These are phyloP conservation scores for Corythaixoides concolor DNA, from an alignment of 2,113 vertebrate genomes.

Conservation along the genomic window DNA sequence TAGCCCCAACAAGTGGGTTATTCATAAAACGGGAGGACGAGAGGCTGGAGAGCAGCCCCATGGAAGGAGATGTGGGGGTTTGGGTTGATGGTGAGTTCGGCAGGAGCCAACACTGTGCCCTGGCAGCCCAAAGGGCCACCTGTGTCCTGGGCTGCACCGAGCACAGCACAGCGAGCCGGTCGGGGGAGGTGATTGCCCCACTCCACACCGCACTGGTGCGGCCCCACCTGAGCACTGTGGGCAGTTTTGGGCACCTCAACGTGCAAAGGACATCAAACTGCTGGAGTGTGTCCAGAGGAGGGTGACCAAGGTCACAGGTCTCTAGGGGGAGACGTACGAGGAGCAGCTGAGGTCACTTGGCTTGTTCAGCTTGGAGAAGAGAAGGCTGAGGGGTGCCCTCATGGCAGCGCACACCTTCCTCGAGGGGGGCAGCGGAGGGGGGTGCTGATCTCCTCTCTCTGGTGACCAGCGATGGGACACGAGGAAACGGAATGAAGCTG, in stretches of 20 bases:
- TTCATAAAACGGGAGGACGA: fast-evolving
- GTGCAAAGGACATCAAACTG: neutral
- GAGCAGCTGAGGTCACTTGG: neutral
- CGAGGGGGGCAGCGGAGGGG: neutral
- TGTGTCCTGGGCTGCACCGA: neutral
- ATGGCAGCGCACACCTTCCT: neutral
- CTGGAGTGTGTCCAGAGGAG: neutral
- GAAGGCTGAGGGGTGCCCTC: neutral
- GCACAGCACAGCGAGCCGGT: neutral
- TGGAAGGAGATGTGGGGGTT: fast-evolving
- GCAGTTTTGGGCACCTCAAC: fast-evolving
- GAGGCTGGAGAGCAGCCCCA: neutral
- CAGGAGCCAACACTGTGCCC: neutral
- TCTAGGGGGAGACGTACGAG: neutral
- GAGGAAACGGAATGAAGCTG: neutral
- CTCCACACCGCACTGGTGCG: neutral
- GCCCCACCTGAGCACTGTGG: neutral
- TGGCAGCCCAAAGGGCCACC: neutral
- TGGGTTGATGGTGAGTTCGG: neutral
- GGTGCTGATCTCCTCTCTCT: neutral
- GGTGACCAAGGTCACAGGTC: fast-evolving
- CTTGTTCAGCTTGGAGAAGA: neutral
- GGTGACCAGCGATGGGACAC: neutral
- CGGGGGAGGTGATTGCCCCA: neutral
- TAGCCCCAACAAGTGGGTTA: neutral